phyloP scores from a whole-genome alignment of 2,888 invertebrate genomes.

The Chrysina gloriosa region DNA sequence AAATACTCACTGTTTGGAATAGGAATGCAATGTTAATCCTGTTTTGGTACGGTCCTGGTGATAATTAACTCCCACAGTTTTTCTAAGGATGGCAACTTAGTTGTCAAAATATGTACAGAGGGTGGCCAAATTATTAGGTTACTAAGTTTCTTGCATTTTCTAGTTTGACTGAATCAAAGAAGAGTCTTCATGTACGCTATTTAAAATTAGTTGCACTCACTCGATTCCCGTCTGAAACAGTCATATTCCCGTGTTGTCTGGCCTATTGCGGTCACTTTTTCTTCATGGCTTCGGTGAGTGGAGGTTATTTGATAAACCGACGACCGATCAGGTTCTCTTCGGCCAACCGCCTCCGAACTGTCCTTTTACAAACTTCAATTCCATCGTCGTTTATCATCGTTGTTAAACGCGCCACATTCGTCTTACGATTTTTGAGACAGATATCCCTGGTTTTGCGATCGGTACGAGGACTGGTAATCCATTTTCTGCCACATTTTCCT shows the following conservation, averaged over 20 bases:
- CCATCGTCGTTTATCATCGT: neutral
- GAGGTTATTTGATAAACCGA: neutral
- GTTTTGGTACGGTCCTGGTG: no score
- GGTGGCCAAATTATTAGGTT: no score
- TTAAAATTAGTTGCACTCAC: no score
- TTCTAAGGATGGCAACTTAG: no score
- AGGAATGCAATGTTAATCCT: no score
- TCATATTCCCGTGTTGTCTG: neutral
- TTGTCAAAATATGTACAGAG: no score
- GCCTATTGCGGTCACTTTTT: neutral
- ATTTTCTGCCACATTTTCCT: neutral
- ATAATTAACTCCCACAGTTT: no score
- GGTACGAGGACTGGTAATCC: neutral
- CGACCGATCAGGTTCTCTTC: conserved; percentile 1
- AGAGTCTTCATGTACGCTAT: no score
- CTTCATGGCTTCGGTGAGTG: neutral
- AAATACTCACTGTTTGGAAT: no score
- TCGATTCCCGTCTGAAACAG: neutral
- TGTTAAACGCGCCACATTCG: neutral
- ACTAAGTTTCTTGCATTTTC: no score
- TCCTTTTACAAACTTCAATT: neutral
- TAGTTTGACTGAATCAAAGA: no score
- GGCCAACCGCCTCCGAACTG: neutral
- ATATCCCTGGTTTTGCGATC: neutral
- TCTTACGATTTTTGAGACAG: neutral